phyloP scores from a whole-genome alignment of 2,113 vertebrate genomes.

The Eretmochelys imbricata region DNA sequence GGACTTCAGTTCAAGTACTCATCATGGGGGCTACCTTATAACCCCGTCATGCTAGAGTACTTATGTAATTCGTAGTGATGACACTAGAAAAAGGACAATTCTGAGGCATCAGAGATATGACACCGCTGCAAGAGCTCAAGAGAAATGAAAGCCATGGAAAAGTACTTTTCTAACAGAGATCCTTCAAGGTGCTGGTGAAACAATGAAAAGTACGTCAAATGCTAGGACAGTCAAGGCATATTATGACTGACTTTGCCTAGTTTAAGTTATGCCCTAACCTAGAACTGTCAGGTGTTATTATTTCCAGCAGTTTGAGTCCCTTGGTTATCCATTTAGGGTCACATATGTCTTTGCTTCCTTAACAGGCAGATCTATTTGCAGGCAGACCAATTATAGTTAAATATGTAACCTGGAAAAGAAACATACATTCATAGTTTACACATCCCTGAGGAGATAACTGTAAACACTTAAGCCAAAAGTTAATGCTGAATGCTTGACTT shows the following conservation, averaged over 20 bases:
- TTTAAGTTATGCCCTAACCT: slow-evolving; percentile 2
- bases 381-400: slow-evolving; percentile 51
- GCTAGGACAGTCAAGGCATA: slow-evolving; percentile 17
- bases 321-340: slow-evolving; percentile 48
- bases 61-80: background rate
- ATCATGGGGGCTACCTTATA: background rate
- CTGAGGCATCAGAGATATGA: rapidly evolving
- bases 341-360: slow-evolving; percentile 46
- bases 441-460: slow-evolving; percentile 54
- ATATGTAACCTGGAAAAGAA: slow-evolving; percentile 42
- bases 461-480: slow-evolving; percentile 24
- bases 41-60: background rate
- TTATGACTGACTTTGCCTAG: slow-evolving; percentile 43
- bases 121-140: rapidly evolving
- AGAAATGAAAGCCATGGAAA: background rate
- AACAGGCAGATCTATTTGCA: slow-evolving; percentile 56
- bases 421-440: slow-evolving; percentile 60
- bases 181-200: background rate
- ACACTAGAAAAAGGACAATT: background rate
- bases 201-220: background rate
- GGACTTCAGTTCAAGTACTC: background rate
- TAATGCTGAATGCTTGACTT: background rate
- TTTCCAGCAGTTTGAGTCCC: slow-evolving; percentile 63
- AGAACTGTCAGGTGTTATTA: slow-evolving; percentile 60
- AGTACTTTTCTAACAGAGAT: background rate